Conservation (phyloP, 2,888 invertebrate species). For the Lasioglossum villosulum region DNA sequence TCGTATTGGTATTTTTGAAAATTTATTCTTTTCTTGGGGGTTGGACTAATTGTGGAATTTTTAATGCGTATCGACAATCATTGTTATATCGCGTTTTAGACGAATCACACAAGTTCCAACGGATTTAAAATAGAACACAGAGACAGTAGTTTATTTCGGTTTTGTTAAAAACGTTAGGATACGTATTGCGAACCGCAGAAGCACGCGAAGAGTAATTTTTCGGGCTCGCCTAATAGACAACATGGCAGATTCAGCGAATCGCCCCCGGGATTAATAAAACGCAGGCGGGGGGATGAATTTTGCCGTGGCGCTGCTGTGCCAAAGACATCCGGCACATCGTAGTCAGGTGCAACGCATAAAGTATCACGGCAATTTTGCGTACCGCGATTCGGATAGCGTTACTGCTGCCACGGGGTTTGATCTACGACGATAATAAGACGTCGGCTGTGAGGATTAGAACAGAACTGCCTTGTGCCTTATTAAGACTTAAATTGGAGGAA, state of each 20-base stretch:
- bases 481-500: conserved; percentile 82
- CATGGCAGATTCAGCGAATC: background rate
- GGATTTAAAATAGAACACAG: background rate
- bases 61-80: background rate
- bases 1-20: background rate
- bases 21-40: background rate
- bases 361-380: conserved; percentile 56
- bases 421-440: conserved; percentile 76
- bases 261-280: conserved; percentile 35
- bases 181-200: background rate
- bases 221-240: background rate
- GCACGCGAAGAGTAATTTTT: background rate
- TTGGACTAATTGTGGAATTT: background rate
- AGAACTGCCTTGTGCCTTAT: conserved; percentile 78
- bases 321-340: conserved; percentile 48
- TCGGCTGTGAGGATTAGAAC: conserved; percentile 77
- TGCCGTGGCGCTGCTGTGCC: conserved; percentile 27
- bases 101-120: background rate
- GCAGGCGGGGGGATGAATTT: conserved; percentile 27
- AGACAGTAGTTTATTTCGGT: background rate
- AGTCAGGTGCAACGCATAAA: conserved; percentile 51
- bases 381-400: conserved; percentile 41
- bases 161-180: background rate
- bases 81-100: background rate
- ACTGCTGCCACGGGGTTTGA: conserved; percentile 35